These are phyloP conservation scores for Capitulum mitella DNA, from an alignment of 2,888 invertebrate genomes.

Conservation along the genomic window DNA sequence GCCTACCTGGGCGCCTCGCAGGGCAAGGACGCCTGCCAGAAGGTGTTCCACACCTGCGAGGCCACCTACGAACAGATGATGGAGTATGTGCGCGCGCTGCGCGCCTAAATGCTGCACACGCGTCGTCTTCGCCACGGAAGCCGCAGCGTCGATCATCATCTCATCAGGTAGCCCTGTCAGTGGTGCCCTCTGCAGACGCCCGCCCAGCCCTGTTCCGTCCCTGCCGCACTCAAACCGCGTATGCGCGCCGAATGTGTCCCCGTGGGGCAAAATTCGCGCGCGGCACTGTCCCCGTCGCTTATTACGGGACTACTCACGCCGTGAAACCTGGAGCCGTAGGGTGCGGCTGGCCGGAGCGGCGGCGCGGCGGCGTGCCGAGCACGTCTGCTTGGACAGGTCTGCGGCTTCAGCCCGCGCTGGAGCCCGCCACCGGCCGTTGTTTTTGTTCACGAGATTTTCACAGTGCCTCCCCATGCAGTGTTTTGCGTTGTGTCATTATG, in stretches of 20 bases:
- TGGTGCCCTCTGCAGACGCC: neutral
- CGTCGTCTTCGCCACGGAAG: neutral
- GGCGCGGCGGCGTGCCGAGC: neutral
- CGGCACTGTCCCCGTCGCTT: neutral
- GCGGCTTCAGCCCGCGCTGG: too few species aligned
- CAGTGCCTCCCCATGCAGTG: too few species aligned
- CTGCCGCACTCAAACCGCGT: neutral
- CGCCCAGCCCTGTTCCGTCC: neutral
- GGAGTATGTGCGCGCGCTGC: neutral
- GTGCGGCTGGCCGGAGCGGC: neutral
- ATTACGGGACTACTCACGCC: neutral
- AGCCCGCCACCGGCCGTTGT: too few species aligned
- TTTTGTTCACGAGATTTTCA: too few species aligned
- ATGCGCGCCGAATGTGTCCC: neutral
- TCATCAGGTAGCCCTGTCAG: neutral
- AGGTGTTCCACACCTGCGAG: constrained; percentile 8
- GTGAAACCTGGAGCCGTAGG: neutral
- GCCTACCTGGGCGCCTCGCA: constrained; percentile 4
- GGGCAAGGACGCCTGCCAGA: neutral
- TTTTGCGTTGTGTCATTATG: too few species aligned
- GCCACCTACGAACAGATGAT: neutral
- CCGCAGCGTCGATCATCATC: neutral
- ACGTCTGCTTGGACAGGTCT: too few species aligned
- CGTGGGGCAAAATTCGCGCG: neutral
- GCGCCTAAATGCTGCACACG: neutral